Percentiles rank a stretch among this genome's conserved stretches.
Evolutionary conservation across 2,797 vertebrate genomes (phyloP).

Genomic region (Brachymystax lenok): DNA sequence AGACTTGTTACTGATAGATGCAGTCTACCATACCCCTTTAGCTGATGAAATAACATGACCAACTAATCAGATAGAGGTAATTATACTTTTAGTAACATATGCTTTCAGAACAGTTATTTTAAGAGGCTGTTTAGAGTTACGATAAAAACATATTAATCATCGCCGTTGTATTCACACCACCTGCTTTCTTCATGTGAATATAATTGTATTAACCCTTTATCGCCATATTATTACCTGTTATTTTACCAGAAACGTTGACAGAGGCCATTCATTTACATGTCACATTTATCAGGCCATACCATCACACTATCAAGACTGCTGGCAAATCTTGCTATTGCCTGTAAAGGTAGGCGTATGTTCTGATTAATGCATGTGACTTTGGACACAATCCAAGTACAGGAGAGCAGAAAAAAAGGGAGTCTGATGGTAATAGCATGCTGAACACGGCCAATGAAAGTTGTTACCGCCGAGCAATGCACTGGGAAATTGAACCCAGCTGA

Average conservation of each 20-base stretch:
- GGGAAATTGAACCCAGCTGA: conserved; percentile 60
- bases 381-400: conserved; percentile 35
- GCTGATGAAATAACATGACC: too few relatives aligned
- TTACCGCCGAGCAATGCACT: conserved; percentile 38
- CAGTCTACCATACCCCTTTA: background rate
- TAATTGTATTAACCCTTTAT: background rate
- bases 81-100: too few relatives aligned
- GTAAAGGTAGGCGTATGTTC: background rate
- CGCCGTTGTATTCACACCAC: background rate
- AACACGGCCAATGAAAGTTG: conserved; percentile 62
- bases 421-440: conserved; percentile 45
- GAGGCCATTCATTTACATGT: too few relatives aligned
- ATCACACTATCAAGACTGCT: background rate
- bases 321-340: background rate
- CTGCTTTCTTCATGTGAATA: background rate
- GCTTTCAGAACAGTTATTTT: background rate
- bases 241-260: too few relatives aligned
- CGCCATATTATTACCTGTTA: too few relatives aligned
- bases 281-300: background rate
- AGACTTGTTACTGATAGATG: background rate
- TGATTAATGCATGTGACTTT: conserved; percentile 8
- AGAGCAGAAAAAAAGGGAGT: background rate
- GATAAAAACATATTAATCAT: background rate
- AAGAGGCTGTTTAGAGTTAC: background rate
- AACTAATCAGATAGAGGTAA: too few relatives aligned